Conservation (phyloP, 2,888 invertebrate species). For the Lasioglossum morio region DNA sequence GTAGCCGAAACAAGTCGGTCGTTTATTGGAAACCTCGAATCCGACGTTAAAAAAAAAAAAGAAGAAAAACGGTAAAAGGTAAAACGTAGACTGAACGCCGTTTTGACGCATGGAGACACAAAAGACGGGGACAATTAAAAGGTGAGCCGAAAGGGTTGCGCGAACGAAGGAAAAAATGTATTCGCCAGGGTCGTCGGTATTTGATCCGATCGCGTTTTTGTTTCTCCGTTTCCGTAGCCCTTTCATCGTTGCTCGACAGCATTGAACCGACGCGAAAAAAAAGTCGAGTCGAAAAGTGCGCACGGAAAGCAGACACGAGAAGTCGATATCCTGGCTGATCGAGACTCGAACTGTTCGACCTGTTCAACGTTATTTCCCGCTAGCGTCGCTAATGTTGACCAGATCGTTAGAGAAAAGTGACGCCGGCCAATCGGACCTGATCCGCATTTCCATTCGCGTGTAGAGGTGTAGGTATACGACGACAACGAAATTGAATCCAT, state of each 20-base stretch:
- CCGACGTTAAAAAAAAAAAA: constrained; percentile 10
- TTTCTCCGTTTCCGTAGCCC: not conserved
- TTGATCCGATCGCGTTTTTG: not conserved
- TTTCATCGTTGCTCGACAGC: not conserved
- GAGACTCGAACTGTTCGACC: not conserved
- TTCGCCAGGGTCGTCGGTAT: not conserved
- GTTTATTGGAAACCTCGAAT: constrained; percentile 48
- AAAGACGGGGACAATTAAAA: constrained; percentile 39
- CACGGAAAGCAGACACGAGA: not conserved
- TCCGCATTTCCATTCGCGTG: constrained; percentile 56
- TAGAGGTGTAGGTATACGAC: constrained; percentile 10
- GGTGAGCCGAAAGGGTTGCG: constrained; percentile 8
- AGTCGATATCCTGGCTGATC: constrained; percentile 8
- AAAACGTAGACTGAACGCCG: not conserved
- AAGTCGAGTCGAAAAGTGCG: not conserved
- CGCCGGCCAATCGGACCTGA: constrained; percentile 44
- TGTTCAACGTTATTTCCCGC: constrained; percentile 37
- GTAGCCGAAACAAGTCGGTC: constrained; percentile 47
- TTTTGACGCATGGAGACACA: constrained; percentile 37
- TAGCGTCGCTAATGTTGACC: constrained; percentile 34
- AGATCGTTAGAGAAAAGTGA: constrained; percentile 61
- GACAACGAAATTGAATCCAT: constrained; percentile 63
- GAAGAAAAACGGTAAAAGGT: not conserved
- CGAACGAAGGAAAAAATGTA: not conserved
- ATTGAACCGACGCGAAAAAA: not conserved